A percentile compares a stretch with the other conserved stretches of the same genome.
phyloP scores from a whole-genome alignment of 2,113 vertebrate genomes.

The Seriola rivoliana region DNA sequence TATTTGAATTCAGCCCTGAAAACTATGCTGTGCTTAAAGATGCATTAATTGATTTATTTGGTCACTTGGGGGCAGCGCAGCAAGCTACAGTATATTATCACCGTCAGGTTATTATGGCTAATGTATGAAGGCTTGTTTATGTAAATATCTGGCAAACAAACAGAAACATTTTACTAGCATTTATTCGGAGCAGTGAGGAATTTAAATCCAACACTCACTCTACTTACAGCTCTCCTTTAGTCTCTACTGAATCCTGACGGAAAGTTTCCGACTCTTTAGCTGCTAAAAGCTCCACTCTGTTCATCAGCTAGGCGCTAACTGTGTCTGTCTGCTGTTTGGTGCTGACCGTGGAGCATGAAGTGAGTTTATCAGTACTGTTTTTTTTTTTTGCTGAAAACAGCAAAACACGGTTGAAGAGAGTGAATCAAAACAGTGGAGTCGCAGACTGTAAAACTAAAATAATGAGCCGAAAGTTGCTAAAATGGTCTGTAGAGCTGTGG shows the following conservation, averaged over 20 bases:
- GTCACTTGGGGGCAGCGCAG: neutral
- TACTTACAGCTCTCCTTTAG: conserved; percentile 5
- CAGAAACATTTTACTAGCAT: neutral
- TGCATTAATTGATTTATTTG: neutral
- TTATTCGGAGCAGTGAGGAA: neutral
- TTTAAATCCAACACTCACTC: neutral
- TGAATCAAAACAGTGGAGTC: neutral
- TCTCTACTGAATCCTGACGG: neutral
- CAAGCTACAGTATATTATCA: neutral
- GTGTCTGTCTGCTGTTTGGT: neutral
- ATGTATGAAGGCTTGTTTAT: neutral
- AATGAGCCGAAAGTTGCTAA: neutral
- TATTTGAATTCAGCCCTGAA: conserved; percentile 4
- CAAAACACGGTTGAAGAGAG: neutral
- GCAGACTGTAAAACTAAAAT: neutral
- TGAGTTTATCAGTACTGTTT: neutral
- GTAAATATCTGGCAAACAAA: too few species aligned
- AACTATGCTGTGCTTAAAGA: neutral
- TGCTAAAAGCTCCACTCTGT: neutral
- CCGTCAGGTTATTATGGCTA: neutral
- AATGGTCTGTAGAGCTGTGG: neutral
- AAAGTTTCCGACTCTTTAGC: neutral
- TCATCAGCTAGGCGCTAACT: neutral
- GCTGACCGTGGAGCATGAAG: neutral
- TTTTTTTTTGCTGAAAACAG: neutral